phyloP scores from a whole-genome alignment of 2,113 vertebrate species.

The Brachirus orientalis region DNA sequence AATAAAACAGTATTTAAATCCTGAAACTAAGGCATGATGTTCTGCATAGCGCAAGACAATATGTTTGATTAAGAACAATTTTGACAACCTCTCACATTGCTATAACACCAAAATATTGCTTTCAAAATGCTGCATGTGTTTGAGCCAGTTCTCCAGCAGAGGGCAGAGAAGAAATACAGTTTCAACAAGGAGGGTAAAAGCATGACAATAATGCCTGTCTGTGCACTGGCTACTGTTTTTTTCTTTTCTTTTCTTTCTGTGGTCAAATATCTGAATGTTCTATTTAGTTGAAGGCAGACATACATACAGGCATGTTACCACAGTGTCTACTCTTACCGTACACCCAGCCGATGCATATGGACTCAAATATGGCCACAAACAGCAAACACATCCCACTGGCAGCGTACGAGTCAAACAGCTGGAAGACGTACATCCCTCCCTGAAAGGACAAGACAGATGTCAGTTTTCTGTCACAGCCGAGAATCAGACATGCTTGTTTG shows the following conservation, averaged over 20 bases:
- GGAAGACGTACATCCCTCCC: constrained; percentile 99
- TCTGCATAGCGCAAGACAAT: neutral
- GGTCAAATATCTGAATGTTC: constrained; percentile 16
- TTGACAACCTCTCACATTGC: neutral
- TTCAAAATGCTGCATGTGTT: constrained; percentile 40
- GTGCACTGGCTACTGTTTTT: neutral
- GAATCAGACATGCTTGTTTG: neutral
- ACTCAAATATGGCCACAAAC: constrained; percentile 98
- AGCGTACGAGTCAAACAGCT: constrained; percentile 96
- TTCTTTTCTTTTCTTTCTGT: too few relatives aligned
- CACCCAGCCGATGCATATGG: constrained; percentile 96
- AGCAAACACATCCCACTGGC: constrained; percentile 98
- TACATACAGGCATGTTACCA: too few relatives aligned
- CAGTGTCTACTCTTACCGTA: constrained; percentile 86
- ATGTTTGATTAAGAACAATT: neutral
- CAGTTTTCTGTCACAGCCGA: constrained; percentile 28
- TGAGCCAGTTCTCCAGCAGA: constrained; percentile 73
- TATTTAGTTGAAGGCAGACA: neutral
- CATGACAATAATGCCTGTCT: neutral
- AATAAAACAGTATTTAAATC: too few relatives aligned
- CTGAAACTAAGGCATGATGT: too few relatives aligned
- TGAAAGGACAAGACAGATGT: constrained; percentile 58
- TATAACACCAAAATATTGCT: neutral
- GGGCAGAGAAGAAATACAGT: constrained; percentile 71
- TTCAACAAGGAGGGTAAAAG: constrained; percentile 5